phyloP scores from a whole-genome alignment of 2,797 vertebrate species.

The Natrix natrix region DNA sequence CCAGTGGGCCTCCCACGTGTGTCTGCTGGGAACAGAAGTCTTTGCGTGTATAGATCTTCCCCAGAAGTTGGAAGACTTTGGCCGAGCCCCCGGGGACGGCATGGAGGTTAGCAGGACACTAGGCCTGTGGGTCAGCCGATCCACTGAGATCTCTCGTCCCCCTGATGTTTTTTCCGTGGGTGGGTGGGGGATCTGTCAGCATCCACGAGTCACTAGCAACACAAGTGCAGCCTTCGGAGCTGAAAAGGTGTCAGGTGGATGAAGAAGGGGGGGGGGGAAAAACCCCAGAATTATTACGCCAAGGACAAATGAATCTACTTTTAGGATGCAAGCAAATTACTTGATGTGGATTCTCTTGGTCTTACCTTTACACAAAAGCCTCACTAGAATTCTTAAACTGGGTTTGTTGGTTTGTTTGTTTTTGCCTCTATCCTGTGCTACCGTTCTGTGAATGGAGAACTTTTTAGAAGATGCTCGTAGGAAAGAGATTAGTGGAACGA shows the following conservation, averaged over 20 bases:
- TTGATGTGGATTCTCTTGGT: background rate
- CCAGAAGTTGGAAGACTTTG: conserved; percentile 8
- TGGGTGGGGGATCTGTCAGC: conserved; percentile 28
- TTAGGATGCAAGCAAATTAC: background rate
- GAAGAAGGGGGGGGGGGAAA: background rate
- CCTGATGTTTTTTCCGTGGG: conserved; percentile 47
- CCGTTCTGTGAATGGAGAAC: background rate
- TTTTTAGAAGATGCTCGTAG: background rate
- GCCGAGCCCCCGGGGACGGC: conserved; percentile 45
- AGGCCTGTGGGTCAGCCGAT: conserved; percentile 60
- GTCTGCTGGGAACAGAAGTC: accelerated
- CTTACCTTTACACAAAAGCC: background rate
- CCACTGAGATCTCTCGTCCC: conserved; percentile 47
- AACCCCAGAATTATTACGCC: conserved; percentile 12
- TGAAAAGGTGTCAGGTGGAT: conserved; percentile 45
- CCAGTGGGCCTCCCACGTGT: accelerated
- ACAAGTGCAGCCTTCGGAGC: conserved; percentile 44
- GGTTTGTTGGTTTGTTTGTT: background rate
- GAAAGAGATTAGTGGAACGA: background rate
- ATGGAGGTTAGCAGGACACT: conserved; percentile 50
- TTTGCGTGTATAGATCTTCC: accelerated
- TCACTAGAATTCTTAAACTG: background rate
- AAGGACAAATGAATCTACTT: background rate
- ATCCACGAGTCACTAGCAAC: conserved; percentile 41
- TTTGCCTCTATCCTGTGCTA: background rate